Percentiles rank a stretch among this genome's conserved stretches.
Conservation (phyloP, 2,113 vertebrate genomes). For the Numida meleagris region DNA sequence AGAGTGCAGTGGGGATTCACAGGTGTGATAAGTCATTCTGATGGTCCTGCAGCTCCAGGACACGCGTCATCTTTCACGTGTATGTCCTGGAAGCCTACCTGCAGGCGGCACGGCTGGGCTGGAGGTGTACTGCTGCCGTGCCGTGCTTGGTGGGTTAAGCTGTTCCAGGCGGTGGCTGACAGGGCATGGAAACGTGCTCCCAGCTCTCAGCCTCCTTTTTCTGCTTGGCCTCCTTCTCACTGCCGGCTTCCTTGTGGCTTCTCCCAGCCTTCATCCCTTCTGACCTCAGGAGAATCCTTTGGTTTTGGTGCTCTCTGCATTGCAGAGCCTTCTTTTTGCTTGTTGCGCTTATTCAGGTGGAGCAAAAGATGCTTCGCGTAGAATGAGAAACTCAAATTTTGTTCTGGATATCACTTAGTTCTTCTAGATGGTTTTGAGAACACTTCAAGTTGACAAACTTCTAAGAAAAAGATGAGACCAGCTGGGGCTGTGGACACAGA, state of each 20-base stretch:
- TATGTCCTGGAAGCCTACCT: background rate
- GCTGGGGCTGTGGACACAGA: background rate
- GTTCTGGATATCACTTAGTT: background rate
- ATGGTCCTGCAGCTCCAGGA: background rate
- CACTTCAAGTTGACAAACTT: background rate
- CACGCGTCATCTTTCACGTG: background rate
- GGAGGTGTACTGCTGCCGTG: fast-evolving
- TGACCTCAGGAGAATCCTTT: background rate
- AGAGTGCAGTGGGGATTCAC: background rate
- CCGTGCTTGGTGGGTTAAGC: background rate
- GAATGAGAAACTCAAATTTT: background rate
- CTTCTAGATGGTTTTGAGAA: background rate
- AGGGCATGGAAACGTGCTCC: background rate
- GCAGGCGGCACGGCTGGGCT: background rate
- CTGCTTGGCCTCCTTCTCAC: background rate
- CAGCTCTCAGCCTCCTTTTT: background rate
- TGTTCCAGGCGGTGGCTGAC: background rate
- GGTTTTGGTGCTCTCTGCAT: fast-evolving
- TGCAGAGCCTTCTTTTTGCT: background rate
- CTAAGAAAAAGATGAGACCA: background rate
- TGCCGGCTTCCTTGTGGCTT: background rate
- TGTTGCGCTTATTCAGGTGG: background rate
- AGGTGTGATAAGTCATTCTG: background rate
- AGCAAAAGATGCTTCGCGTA: background rate
- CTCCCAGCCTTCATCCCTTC: background rate